These are phyloP conservation scores for Drosophila teissieri DNA, from an alignment of 1,140 invertebrate species.

Conservation along the genomic window DNA sequence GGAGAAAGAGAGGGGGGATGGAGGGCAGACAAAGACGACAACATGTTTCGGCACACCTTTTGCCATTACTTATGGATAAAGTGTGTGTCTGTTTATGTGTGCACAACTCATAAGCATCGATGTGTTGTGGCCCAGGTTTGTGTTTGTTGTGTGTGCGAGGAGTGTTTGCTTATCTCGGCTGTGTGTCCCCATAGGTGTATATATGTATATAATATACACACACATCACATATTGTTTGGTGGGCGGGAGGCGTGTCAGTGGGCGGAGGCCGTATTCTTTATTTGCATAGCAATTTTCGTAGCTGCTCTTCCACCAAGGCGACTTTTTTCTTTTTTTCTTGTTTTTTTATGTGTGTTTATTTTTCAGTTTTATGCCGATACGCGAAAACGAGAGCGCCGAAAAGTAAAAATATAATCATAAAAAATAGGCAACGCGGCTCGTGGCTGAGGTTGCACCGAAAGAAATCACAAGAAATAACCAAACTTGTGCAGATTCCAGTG, in stretches of 20 bases:
- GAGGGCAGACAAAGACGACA: slow-evolving; percentile 25
- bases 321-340: slow-evolving; percentile 53
- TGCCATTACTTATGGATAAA: slow-evolving; percentile 42
- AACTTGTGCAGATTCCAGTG: too few relatives aligned
- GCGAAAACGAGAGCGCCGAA: slow-evolving; percentile 74
- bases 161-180: slow-evolving; percentile 54
- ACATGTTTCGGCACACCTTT: slow-evolving; percentile 55
- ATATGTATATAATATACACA: not conserved
- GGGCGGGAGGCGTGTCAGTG: not conserved
- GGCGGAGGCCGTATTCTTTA: slow-evolving; percentile 65
- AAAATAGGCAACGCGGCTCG: slow-evolving; percentile 21
- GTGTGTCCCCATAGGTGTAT: slow-evolving; percentile 27
- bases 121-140: slow-evolving; percentile 37
- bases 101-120: slow-evolving; percentile 50
- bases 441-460: slow-evolving; percentile 10
- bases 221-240: not conserved
- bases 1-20: not conserved
- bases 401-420: slow-evolving; percentile 74
- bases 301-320: slow-evolving; percentile 10
- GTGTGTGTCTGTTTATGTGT: slow-evolving; percentile 31
- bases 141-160: slow-evolving; percentile 19
- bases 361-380: slow-evolving; percentile 79
- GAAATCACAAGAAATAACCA: not conserved
- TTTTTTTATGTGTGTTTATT: slow-evolving; percentile 71
- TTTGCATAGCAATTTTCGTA: slow-evolving; percentile 77